Percentiles rank a stretch among this genome's conserved stretches.
phyloP scores from a whole-genome alignment of 2,888 invertebrate genomes.

The Drosophila birchii region DNA sequence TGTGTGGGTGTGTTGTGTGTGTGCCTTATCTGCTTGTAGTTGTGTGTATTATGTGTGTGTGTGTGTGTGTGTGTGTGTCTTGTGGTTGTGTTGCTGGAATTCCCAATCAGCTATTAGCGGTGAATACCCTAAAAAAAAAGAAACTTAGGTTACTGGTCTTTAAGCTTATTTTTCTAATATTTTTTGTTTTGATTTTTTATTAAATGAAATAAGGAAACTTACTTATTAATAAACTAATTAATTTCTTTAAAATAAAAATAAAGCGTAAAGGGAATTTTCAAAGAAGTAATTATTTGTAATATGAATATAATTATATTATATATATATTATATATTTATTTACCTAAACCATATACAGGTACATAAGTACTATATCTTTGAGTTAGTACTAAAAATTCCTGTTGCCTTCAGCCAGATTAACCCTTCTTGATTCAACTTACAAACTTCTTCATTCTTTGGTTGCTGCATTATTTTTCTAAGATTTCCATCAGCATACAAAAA shows the following conservation, averaged over 20 bases:
- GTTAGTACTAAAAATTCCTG: neutral
- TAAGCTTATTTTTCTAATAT: neutral
- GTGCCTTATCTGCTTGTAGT: slow-evolving; percentile 39
- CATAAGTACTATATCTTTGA: neutral
- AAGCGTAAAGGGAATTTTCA: neutral
- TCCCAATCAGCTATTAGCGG: slow-evolving; percentile 65
- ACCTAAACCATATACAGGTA: neutral
- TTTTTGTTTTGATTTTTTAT: too few species aligned
- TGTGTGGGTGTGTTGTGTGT: slow-evolving; percentile 26
- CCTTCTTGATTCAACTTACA: neutral
- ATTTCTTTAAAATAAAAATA: neutral
- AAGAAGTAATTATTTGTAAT: neutral
- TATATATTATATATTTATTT: too few species aligned
- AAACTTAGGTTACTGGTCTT: too few species aligned
- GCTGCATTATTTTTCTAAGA: slow-evolving; percentile 46
- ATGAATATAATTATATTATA: neutral
- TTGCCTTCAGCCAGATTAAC: neutral
- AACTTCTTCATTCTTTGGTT: neutral
- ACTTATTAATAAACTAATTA: neutral
- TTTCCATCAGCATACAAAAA: slow-evolving; percentile 43
- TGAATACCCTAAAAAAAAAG: slow-evolving; percentile 18
- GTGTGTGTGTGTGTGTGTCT: slow-evolving; percentile 25
- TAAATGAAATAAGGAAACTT: neutral
- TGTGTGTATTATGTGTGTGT: slow-evolving; percentile 13
- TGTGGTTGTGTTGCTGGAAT: slow-evolving; percentile 27